Percentiles rank a stretch among this genome's conserved stretches.
phyloP scores from a whole-genome alignment of 2,113 vertebrate species.

The Cathartes aura region DNA sequence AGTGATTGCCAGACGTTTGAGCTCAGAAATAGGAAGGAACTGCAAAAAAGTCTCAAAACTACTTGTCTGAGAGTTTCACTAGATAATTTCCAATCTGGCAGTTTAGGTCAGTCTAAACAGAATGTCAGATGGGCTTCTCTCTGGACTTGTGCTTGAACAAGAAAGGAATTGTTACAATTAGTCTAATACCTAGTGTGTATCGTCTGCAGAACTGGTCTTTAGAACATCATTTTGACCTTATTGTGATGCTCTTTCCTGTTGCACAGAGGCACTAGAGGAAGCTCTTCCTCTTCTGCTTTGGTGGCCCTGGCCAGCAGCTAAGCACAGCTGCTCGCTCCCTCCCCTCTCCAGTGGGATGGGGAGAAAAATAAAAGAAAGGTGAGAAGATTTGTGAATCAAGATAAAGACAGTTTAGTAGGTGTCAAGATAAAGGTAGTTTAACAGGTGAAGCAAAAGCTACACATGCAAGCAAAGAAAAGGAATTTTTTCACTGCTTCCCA shows the following conservation, averaged over 20 bases:
- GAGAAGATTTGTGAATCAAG: not conserved
- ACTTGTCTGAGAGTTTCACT: not conserved
- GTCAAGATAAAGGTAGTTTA: not conserved
- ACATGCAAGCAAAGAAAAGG: not conserved
- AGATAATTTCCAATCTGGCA: not conserved
- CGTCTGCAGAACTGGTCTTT: not conserved
- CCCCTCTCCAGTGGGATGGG: not conserved
- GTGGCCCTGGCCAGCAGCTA: not conserved
- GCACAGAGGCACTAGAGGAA: not conserved
- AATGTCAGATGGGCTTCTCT: not conserved
- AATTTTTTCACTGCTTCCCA: not conserved
- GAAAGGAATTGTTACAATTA: not conserved
- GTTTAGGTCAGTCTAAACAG: not conserved
- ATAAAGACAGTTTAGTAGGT: not conserved
- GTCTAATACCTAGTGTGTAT: not conserved
- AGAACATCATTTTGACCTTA: not conserved
- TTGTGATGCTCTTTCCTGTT: not conserved
- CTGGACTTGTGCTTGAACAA: not conserved
- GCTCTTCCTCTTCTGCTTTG: not conserved
- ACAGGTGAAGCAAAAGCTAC: not conserved
- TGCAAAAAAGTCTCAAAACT: not conserved
- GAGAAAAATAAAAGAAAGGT: not conserved
- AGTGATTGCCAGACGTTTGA: not conserved
- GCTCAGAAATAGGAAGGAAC: slow-evolving; percentile 12
- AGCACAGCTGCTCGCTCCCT: not conserved